phyloP scores from a whole-genome alignment of 2,888 invertebrate genomes.

The Omphaloscelis lunosa region DNA sequence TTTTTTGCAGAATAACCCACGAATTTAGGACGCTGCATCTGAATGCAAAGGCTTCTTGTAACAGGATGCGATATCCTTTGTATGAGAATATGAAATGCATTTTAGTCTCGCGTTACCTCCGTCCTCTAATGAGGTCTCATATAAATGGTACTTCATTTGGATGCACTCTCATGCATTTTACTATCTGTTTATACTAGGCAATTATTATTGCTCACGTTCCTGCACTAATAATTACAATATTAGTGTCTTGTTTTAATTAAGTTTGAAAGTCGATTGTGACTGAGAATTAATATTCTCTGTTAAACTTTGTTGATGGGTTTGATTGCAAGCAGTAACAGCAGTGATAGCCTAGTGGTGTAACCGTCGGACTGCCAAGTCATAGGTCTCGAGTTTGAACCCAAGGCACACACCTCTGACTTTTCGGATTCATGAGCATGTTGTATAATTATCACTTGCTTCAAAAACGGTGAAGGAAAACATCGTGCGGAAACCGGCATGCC shows the following conservation, averaged over 20 bases:
- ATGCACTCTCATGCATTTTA: constrained; percentile 50
- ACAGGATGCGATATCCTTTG: constrained; percentile 74
- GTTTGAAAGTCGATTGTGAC: constrained; percentile 26
- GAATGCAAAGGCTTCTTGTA: constrained; percentile 78
- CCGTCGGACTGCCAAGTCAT: too few relatives aligned
- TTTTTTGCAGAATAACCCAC: constrained; percentile 63
- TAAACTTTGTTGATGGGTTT: not conserved
- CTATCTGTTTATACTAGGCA: constrained; percentile 53
- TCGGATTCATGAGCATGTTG: too few relatives aligned
- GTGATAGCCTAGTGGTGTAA: too few relatives aligned
- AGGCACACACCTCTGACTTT: too few relatives aligned
- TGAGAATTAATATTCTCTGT: constrained; percentile 18
- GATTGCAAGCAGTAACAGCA: not conserved
- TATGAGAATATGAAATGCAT: constrained; percentile 73
- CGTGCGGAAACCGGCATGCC: too few relatives aligned
- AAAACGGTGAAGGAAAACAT: too few relatives aligned
- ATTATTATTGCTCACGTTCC: constrained; percentile 57
- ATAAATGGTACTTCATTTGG: constrained; percentile 57
- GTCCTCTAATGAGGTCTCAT: constrained; percentile 54
- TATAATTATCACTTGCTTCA: too few relatives aligned
- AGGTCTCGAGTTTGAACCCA: too few relatives aligned
- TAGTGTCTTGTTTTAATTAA: constrained; percentile 30
- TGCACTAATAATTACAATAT: constrained; percentile 32
- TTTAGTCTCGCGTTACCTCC: constrained; percentile 63
- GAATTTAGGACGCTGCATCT: constrained; percentile 75